Percentiles rank a stretch among this genome's conserved stretches.
phyloP scores from a whole-genome alignment of 1,140 invertebrate species.

The Lycorma delicatula region DNA sequence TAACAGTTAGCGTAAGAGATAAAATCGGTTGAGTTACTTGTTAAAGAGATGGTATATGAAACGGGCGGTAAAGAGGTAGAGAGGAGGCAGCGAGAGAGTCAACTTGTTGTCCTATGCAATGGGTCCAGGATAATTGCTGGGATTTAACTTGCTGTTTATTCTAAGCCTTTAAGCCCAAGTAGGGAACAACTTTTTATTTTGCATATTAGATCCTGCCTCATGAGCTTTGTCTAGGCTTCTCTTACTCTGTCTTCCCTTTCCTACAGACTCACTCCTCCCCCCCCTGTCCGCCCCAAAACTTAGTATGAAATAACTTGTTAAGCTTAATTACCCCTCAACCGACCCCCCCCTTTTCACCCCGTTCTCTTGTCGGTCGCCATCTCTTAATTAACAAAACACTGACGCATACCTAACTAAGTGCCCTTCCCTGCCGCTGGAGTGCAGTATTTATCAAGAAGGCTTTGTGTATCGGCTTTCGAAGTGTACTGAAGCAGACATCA shows the following conservation, averaged over 20 bases:
- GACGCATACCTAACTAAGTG: constrained; percentile 4
- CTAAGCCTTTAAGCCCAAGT: constrained; percentile 3
- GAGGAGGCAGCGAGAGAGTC: too few relatives aligned
- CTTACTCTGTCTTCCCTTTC: neutral
- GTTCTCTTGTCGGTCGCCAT: neutral
- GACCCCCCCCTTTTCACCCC: constrained; percentile 8
- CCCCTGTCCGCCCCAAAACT: constrained; percentile 4
- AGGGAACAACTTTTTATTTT: constrained; percentile 13
- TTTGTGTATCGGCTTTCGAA: neutral
- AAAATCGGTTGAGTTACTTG: too few relatives aligned
- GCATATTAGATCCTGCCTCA: constrained; percentile 11
- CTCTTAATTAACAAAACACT: constrained; percentile 16
- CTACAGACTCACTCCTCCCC: neutral
- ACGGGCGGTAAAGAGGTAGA: too few relatives aligned
- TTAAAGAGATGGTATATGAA: too few relatives aligned
- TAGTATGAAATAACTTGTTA: constrained; percentile 19
- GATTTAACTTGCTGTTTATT: constrained; percentile 9
- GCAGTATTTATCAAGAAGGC: constrained; percentile 2
- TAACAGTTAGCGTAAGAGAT: too few relatives aligned
- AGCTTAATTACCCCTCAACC: constrained; percentile 15
- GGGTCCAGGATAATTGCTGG: constrained; percentile 2
- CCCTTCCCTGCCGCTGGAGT: neutral
- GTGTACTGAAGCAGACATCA: too few relatives aligned
- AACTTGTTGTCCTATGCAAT: too few relatives aligned
- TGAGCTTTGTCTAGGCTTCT: constrained; percentile 2